Evolutionary conservation across 2,113 vertebrate genomes (phyloP).

Genomic region (Numida meleagris): DNA sequence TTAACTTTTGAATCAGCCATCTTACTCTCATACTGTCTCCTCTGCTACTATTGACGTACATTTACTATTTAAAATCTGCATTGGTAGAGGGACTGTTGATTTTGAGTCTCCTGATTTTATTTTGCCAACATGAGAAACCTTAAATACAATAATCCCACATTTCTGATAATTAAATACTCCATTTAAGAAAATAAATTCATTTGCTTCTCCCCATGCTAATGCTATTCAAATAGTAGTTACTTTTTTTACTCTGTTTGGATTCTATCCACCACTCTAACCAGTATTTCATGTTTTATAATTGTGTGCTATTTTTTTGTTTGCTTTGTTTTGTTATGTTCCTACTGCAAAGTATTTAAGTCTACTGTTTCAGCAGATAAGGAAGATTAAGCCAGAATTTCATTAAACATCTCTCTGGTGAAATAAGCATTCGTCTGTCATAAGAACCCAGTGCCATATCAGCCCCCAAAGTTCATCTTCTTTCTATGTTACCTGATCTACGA

Average conservation of each 20-base stretch:
- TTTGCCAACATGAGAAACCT: background rate
- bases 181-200: background rate
- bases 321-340: background rate
- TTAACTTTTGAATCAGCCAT: slow-evolving; percentile 31
- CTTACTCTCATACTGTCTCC: background rate
- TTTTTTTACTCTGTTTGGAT: background rate
- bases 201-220: background rate
- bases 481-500: background rate
- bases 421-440: background rate
- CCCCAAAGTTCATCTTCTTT: background rate
- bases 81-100: background rate
- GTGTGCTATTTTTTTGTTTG: background rate
- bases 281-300: background rate
- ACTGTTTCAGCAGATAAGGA: background rate
- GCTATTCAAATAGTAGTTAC: background rate
- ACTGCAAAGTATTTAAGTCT: background rate
- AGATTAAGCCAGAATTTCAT: background rate
- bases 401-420: background rate
- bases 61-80: background rate
- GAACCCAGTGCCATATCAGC: accelerated
- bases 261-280: background rate
- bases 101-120: background rate
- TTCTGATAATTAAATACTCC: background rate
- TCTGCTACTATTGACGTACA: background rate
- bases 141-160: background rate